Base-by-base conservation (phyloP, 2,797 vertebrate genomes). In the Choloepus didactylus region DNA sequence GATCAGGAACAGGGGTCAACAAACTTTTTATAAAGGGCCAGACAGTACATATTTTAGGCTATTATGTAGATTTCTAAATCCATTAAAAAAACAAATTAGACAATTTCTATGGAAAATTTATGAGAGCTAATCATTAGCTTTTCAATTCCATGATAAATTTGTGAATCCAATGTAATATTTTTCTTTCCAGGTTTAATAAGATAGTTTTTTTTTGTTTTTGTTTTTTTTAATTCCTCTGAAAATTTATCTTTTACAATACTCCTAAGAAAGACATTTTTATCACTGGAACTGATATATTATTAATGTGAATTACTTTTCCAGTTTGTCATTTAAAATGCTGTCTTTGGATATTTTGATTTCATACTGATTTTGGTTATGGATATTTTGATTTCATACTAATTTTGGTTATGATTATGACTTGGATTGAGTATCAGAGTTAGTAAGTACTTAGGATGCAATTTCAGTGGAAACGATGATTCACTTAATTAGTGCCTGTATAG, bases 251-350 rank as follows among this genome's bases (percentile, higher is more conserved):
- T 60, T 59, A 31, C 18, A 72, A 81, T 70, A 76, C 19, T n/a
- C 89, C 84, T 31, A 81, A 93, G 31, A 69, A 85, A 85, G 54
- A 6, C 5, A 92, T 49, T 82, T 93, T 91, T 79, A 92, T 67
- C 31, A 44, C 23, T 83, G 21, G 49, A 86, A 82, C 25, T 82
- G 51, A 91, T 10, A 35, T 35, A 77, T 64, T 62, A 95, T 75
- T 89, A 77, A 90, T 81, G 81, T 85, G 79, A 93, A 75, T 64
- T 81, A 56, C 70, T 89, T 91, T 86, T 76, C 60, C 67, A 8
- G 5, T 89, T 80, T 31, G 92, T 76, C 19, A 89, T 70, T 94
- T 82, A 62, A 89, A 89, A 79, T 82, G 2, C 12, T 89, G 35
- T 80, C 25, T 38, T 66, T 87, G 75, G 15, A 64, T 76, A 87